Percentiles rank a stretch among this genome's conserved stretches.
Evolutionary conservation across 2,888 invertebrate genomes (phyloP).

Genomic region (Sturmia bella): DNA sequence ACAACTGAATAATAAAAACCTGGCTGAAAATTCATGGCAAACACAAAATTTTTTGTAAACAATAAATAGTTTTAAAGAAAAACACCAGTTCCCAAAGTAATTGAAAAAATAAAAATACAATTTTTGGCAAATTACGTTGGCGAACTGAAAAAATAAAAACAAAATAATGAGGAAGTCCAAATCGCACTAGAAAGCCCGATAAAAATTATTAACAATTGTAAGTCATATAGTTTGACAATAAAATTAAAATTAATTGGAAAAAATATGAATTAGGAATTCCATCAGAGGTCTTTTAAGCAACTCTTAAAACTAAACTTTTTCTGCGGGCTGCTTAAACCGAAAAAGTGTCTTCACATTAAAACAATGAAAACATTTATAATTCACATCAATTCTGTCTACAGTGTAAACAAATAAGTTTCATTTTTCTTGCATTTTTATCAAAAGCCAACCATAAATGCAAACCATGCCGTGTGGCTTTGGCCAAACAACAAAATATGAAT

Average conservation of each 20-base stretch:
- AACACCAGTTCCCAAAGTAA: constrained; percentile 29
- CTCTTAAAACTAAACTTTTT: no score
- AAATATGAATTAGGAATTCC: no score
- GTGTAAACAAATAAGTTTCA: constrained; percentile 50
- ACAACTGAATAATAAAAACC: constrained; percentile 27
- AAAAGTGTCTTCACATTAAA: no score
- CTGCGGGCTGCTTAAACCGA: no score
- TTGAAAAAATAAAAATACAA: no score
- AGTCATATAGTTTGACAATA: no score
- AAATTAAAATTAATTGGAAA: no score
- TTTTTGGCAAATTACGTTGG: neutral
- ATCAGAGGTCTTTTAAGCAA: no score
- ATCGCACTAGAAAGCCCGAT: no score
- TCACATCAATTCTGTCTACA: neutral
- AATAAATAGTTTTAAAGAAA: constrained; percentile 38
- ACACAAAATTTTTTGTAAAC: constrained; percentile 13
- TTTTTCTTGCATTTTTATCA: constrained; percentile 7
- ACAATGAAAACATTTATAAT: neutral
- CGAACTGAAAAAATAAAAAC: no score
- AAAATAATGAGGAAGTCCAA: no score
- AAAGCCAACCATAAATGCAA: constrained; percentile 28
- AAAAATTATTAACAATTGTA: no score
- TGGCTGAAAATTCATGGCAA: constrained; percentile 9
- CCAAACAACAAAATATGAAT: constrained; percentile 40
- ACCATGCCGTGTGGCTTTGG: constrained; percentile 9